Conservation (phyloP, 2,888 invertebrate species). For the Galeruca laticollis region DNA sequence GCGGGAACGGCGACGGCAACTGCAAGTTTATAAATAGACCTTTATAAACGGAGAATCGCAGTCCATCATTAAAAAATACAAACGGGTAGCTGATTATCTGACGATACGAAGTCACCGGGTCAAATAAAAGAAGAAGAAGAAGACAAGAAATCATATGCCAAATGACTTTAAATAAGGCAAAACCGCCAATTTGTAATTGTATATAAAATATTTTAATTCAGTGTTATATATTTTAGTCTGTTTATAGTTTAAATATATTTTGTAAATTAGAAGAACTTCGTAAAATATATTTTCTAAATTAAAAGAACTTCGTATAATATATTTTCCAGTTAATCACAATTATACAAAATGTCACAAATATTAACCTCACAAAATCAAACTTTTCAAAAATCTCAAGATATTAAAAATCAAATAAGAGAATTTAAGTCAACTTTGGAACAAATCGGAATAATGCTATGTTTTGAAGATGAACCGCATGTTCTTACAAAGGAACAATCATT, state of each 20-base stretch:
- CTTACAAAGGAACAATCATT: slow-evolving; percentile 61
- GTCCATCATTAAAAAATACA: slow-evolving; percentile 14
- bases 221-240: background rate
- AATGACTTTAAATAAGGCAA: background rate
- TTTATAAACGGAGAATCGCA: too few relatives aligned
- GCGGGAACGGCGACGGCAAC: too few relatives aligned
- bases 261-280: background rate
- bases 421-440: slow-evolving; percentile 48
- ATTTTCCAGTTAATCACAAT: background rate
- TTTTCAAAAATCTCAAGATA: slow-evolving; percentile 35
- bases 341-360: slow-evolving; percentile 38
- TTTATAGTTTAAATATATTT: background rate
- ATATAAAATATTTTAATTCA: background rate
- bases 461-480: slow-evolving; percentile 51
- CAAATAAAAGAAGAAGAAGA: background rate
- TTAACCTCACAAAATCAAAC: slow-evolving; percentile 39
- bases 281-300: background rate
- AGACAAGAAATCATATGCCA: background rate
- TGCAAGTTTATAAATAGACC: too few relatives aligned
- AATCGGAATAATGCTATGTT: slow-evolving; percentile 55
- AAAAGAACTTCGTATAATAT: background rate
- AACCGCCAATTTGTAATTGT: background rate
- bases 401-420: slow-evolving; percentile 34
- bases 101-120: background rate
- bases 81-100: background rate